These are phyloP conservation scores for Podarcis raffonei DNA, from an alignment of 2,113 vertebrate species.

Conservation along the genomic window DNA sequence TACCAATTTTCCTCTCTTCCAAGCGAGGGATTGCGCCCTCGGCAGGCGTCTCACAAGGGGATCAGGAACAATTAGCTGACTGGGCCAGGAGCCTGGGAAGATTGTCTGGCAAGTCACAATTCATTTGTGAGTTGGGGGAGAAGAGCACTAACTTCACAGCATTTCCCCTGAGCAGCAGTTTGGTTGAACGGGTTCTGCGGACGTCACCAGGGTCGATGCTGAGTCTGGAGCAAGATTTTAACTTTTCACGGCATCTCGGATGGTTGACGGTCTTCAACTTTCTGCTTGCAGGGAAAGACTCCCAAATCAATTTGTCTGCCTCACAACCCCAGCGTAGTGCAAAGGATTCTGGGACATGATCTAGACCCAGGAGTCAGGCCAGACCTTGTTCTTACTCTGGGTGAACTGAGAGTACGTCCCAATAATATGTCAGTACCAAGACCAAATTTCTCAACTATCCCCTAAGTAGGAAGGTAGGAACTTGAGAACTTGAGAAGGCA, in stretches of 20 bases:
- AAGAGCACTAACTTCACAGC: too few relatives aligned
- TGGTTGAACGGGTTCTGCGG: too few relatives aligned
- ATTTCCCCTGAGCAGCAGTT: background rate
- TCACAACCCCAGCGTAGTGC: background rate
- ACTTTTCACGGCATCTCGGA: background rate
- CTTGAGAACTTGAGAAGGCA: too few relatives aligned
- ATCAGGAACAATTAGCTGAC: background rate
- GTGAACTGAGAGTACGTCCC: background rate
- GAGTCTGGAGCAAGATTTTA: background rate
- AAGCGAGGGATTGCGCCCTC: conserved; percentile 7
- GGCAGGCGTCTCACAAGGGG: background rate
- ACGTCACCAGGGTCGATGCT: too few relatives aligned
- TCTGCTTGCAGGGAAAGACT: background rate
- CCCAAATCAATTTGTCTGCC: background rate
- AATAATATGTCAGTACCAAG: too few relatives aligned
- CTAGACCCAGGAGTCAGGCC: background rate
- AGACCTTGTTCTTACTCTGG: background rate
- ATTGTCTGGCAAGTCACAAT: background rate
- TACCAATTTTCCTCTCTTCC: conserved; percentile 16
- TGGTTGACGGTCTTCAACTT: too few relatives aligned
- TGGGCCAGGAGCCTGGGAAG: background rate
- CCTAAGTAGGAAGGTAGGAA: too few relatives aligned
- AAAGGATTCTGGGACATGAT: background rate
- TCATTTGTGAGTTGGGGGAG: background rate
- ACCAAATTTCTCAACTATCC: too few relatives aligned